These are phyloP conservation scores for Ochotona princeps DNA, from an alignment of 2,113 vertebrate species.

Conservation along the genomic window DNA sequence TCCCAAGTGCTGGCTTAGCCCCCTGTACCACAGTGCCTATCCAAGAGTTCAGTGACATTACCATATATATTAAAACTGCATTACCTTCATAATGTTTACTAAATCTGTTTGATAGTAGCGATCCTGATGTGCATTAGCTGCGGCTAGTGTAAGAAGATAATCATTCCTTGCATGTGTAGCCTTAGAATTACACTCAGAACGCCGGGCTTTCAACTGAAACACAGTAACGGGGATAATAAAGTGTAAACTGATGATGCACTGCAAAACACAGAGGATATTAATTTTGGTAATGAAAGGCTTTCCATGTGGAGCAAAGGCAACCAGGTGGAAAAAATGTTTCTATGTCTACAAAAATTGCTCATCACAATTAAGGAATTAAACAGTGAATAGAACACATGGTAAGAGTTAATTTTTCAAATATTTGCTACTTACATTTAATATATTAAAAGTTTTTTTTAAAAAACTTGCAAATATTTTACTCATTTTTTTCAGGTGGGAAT, in stretches of 20 bases:
- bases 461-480: conserved; percentile 38
- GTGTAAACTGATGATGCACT: background rate
- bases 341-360: conserved; percentile 31
- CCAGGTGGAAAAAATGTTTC: background rate
- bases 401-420: conserved; percentile 9
- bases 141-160: conserved; percentile 97
- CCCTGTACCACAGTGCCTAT: no score
- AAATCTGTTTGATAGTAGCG: conserved; percentile 98
- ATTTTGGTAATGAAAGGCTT: background rate
- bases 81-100: conserved; percentile 95
- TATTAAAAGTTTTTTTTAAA: conserved; percentile 48
- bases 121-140: conserved; percentile 98
- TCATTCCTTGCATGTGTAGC: conserved; percentile 98
- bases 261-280: conserved; percentile 1
- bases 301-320: conserved; percentile 37
- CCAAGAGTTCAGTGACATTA: conserved; percentile 33
- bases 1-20: no score
- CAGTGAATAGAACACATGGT: background rate
- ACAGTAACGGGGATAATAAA: background rate
- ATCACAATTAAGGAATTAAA: conserved; percentile 44
- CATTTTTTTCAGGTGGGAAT: conserved; percentile 59
- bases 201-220: conserved; percentile 96
- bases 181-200: conserved; percentile 97
- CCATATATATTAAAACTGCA: conserved; percentile 9
- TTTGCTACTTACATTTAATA: conserved; percentile 51